Base-by-base conservation (phyloP, 1,140 invertebrate species). In the Lucilia cuprina region DNA sequence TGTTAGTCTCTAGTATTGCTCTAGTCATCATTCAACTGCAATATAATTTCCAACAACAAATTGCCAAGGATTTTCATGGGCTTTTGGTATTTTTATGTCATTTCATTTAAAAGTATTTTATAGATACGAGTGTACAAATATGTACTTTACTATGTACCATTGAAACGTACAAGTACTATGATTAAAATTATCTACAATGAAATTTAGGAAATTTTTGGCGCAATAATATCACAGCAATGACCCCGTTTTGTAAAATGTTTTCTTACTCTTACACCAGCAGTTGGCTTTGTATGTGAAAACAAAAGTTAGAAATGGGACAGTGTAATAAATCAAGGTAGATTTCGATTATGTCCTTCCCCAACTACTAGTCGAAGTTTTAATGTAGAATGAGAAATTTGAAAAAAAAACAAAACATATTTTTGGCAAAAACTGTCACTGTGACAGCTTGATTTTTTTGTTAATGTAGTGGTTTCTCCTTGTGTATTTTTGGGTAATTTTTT, bases 201-300 rank as follows among this genome's bases (percentile, higher is more conserved):
- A 80, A 80, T 80, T 80, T 80, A 49, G 77, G 41, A 25, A 80
- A 50, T 49, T 80, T 80, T 80, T 80, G 77, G 77, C 77, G 77
- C 77, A 80, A 80, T 80, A 80, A 80, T 80, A 80, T 80, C 77
- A 80, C 41, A 80, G 75, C n/a, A 78, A 78, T 80, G 77, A 80
- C 77, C 77, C 21, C 25, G 17, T 80, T 80, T 80, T n/a, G 14
- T 25, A 8, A 47, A 17, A 47, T 47, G 19, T 80, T 49, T 19
- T 35, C 49, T 70, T 70, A 2, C 25, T 19, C n/a, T 17, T 60
- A 14, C 3, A 7, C 55, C 55, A 47, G 34, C 14, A 78, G 5
- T 47, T n/a, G 30, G 50, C 25, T 78, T 47, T 80, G 2, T 19
- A 13, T n/a, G 5, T 12, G 47, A 55, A 55, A 55, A 17, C 17